Base-by-base conservation (phyloP, 2,888 invertebrate species). In the Macaria notata region DNA sequence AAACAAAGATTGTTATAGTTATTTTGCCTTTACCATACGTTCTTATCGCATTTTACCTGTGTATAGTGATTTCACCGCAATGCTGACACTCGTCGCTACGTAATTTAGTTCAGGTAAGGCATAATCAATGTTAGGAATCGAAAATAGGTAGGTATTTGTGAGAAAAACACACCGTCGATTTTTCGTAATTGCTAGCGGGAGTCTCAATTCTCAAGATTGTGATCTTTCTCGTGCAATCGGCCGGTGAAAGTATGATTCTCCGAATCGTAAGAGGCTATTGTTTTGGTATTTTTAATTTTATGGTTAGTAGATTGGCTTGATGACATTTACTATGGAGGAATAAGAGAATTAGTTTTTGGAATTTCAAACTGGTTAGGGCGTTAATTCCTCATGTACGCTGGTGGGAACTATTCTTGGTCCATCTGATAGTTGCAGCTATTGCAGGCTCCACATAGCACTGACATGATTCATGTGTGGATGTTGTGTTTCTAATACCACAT, bases 41-140 rank as follows among this genome's bases (percentile, higher is more conserved):
- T 74, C 73, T 82, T 83, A 83, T 79, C 80, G 69, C 71, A 75
- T 76, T 74, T 66, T 75, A 69, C 71, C 69, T 74, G 74, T 75
- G 68, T 63, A 63, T 60, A 61, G 75, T 81, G 80, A 78, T 81
- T 83, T 76, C 70, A 72, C 75, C 72, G 75, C 68, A 71, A 72
- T 75, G 70, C 67, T 79, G 74, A 76, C 76, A 73, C 76, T 68
- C 51, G 55, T 42, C 61, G 61, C 65, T 62, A 73, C 76, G 68
- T 78, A 78, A 76, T 73, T 71, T 68, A 63, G 41, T 61, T 59
- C 69, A 78, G 82, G 86, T 86, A 69, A 84, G 84, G 66, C 48
- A 54, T 61, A 61, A 62, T 72, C 65, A 72, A 70, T 59, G 66
- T 70, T 71, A 71, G 8, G 66, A 72, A 70, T 62, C 39, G 56